Evolutionary conservation across 2,113 vertebrate genomes (phyloP), one percentile per base, ranked within the genome.

Genomic region (Cynopterus brachyotis): DNA sequence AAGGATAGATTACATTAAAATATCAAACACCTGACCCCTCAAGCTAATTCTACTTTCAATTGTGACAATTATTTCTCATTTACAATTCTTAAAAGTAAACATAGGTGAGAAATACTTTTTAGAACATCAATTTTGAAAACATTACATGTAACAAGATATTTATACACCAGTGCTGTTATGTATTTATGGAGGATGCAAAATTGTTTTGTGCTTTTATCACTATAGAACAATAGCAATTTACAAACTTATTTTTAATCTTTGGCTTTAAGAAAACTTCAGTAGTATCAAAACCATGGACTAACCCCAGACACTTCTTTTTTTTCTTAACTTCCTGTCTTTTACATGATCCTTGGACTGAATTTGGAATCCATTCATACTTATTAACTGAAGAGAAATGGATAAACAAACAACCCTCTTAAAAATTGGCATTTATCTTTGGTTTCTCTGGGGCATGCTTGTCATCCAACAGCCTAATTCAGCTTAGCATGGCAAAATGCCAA

Each of bases 181-280:
- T 59, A 32, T 66, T 82, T 94, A 75, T 13, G 9, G 28, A 24
- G 1, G 13, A 92, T 62, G 22, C 2, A 95, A 88, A 96, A 89
- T 69, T n/a, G 1, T 81, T 47, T 66, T 92, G 35, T 12, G 76
- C 13, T 78, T 85, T 88, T 85, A 69, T 45, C 35, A 32, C 20
- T 92, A 81, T 37, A 59, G 96, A 90, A 88, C 67, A 24, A 79
- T 2, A 87, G 30, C 20, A 60, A 88, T 57, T 94, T 81, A 76
- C 6, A 89, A 86, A 42, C 32, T 85, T 91, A 92, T 69, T 95
- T 95, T 96, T 72, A 53, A 95, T 76, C 13, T 96, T 94, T 88
- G 42, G 15, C 72, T 10, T 83, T 83, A 78, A 80, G 53, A 88
- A 86, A 96, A 89, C 12, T 66, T 87, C 35, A 84, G 22, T 15